Evolutionary conservation across 2,888 invertebrate species (phyloP), one percentile per base, ranked within the genome.

Genomic region (Acanthosepion esculentum): DNA sequence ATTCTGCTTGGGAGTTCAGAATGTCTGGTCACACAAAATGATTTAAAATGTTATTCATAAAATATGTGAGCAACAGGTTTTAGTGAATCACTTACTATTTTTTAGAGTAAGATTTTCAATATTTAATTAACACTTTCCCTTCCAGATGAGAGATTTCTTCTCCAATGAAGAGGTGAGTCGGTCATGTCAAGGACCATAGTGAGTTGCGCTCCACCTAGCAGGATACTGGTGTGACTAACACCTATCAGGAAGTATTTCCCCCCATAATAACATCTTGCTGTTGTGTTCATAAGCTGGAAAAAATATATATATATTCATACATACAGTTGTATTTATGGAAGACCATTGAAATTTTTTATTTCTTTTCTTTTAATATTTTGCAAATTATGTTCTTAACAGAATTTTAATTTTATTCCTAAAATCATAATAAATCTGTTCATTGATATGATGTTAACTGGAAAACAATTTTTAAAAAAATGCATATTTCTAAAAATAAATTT

Each of bases 101-200:
- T 93, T 93, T 48, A 93, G 93, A 33, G 20, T 48, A 92, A 92
- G 92, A 93, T 93, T 93, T 94, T 64, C 55, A 64, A 55, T 94
- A 59, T 94, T 48, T 94, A 48, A 64, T 94, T 33, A 94, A 94
- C 18, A 94, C 55, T 94, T 94, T 94, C 64, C 64, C 95, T 96
- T 96, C 94, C 96, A 96, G 96, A 96, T 96, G 96, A 96, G 95
- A 96, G 95, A 93, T 96, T 96, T 95, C 96, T 96, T 93, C 96
- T 96, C 95, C 96, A 96, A 95, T 96, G 95, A 95, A 55, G 95
- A 95, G 96, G 96, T 95, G 95, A 96, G 96, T 96, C 95, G 95
- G 95, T 95, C 94, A 94, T 64, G 55, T 55, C 94, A 64, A n/a
- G 94, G 94, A 41, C 94, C 59, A 94, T 64, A 94, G 41, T 94